These are phyloP conservation scores for Sinotaia quadrata DNA, from an alignment of 2,888 invertebrate genomes.

Conservation along the genomic window DNA sequence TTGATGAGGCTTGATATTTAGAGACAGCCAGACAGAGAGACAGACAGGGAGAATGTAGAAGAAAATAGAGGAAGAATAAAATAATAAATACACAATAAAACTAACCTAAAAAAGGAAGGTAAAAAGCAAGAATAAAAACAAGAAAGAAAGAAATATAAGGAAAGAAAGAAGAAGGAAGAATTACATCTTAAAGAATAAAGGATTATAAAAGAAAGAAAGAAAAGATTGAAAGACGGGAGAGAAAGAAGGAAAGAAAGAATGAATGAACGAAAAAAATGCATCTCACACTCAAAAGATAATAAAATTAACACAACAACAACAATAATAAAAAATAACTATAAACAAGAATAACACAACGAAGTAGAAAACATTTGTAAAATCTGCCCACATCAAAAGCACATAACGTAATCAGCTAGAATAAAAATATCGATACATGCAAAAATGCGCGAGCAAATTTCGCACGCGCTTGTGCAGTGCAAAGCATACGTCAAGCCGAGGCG, in stretches of 20 bases:
- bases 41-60: no score
- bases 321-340: no score
- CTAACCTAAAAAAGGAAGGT: neutral
- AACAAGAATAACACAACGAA: no score
- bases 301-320: no score
- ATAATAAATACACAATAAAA: no score
- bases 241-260: neutral
- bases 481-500: conserved; percentile 12
- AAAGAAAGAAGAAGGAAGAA: neutral
- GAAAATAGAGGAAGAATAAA: no score
- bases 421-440: neutral
- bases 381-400: neutral
- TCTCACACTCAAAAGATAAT: no score
- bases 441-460: neutral
- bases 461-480: conserved; percentile 19
- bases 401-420: neutral
- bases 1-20: no score
- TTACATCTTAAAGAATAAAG: neutral
- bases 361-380: no score
- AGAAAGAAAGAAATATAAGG: neutral
- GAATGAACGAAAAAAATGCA: neutral
- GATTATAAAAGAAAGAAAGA: neutral
- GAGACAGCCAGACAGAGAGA: no score
- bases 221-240: neutral
- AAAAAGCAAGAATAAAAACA: neutral